A percentile compares a stretch with the other conserved stretches of the same genome.
phyloP scores from a whole-genome alignment of 1,140 invertebrate species.

The Frieseomelitta varia region DNA sequence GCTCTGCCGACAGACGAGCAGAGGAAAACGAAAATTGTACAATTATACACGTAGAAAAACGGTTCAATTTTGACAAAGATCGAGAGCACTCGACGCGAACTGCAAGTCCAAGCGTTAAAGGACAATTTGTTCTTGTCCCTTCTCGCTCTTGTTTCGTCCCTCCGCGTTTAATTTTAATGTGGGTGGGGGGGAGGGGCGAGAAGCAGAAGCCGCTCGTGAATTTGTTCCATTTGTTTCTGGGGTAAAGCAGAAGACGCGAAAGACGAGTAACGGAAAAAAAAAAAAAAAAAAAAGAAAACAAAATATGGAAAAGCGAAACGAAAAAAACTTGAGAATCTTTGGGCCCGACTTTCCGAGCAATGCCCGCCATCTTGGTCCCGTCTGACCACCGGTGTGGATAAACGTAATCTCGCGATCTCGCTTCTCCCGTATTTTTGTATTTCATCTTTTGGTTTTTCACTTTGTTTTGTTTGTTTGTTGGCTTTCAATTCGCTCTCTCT shows the following conservation, averaged over 20 bases:
- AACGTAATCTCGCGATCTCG: conserved; percentile 68
- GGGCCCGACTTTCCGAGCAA: conserved; percentile 70
- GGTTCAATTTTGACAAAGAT: neutral
- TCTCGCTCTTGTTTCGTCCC: neutral
- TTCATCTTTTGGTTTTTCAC: conserved; percentile 15
- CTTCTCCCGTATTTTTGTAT: conserved; percentile 38
- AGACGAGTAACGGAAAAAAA: neutral
- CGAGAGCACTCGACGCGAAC: too few relatives aligned
- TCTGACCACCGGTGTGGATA: conserved; percentile 77
- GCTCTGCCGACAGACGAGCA: conserved; percentile 1
- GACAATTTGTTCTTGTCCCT: neutral
- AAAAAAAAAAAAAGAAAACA: too few relatives aligned
- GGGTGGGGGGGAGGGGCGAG: neutral
- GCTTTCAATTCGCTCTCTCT: conserved; percentile 54
- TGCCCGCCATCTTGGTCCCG: conserved; percentile 80
- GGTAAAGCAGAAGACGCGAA: neutral
- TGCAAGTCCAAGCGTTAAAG: neutral
- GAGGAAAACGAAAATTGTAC: neutral
- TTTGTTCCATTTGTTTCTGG: neutral
- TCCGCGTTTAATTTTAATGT: neutral
- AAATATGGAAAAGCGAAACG: conserved; percentile 12
- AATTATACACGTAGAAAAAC: neutral
- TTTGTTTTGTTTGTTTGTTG: conserved; percentile 54
- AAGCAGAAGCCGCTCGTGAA: too few relatives aligned
- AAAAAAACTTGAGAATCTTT: conserved; percentile 73